phyloP scores from a whole-genome alignment of 64 coral and sea anemone genomes.

The Montipora cactus region DNA sequence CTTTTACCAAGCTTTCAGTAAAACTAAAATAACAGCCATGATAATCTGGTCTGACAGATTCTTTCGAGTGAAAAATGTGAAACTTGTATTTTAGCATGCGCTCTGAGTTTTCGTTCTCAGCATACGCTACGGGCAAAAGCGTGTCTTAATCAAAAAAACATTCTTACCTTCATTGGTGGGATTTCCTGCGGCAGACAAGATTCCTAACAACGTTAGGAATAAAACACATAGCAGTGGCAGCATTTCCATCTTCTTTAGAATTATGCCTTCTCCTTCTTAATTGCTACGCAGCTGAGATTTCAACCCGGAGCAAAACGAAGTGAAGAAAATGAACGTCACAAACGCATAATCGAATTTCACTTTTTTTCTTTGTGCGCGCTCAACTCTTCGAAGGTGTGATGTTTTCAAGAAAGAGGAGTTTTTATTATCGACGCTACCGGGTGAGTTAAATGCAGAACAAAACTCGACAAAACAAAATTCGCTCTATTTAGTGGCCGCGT shows the following conservation, averaged over 20 bases:
- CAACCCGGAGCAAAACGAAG: neutral
- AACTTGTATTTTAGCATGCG: neutral
- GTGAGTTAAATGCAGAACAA: too few species aligned
- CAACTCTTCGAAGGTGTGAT: neutral
- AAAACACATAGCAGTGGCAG: neutral
- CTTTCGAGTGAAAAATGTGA: neutral
- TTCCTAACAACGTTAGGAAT: neutral
- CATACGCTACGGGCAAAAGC: neutral
- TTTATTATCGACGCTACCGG: too few species aligned
- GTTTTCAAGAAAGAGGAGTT: neutral
- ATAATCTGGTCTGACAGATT: neutral
- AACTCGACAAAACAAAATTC: too few species aligned
- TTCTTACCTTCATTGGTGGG: neutral
- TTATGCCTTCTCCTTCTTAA: neutral
- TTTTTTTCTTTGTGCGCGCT: neutral
- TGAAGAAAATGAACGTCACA: neutral
- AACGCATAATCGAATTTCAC: neutral
- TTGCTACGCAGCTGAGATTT: neutral
- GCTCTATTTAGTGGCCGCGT: too few species aligned
- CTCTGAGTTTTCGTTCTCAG: neutral
- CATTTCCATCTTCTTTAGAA: neutral
- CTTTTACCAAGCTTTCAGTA: too few species aligned
- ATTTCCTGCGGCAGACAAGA: neutral
- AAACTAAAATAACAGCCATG: neutral
- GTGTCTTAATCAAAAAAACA: too few species aligned